Evolutionary conservation across 1,140 invertebrate genomes (phyloP).

Genomic region (Drosophila erecta): DNA sequence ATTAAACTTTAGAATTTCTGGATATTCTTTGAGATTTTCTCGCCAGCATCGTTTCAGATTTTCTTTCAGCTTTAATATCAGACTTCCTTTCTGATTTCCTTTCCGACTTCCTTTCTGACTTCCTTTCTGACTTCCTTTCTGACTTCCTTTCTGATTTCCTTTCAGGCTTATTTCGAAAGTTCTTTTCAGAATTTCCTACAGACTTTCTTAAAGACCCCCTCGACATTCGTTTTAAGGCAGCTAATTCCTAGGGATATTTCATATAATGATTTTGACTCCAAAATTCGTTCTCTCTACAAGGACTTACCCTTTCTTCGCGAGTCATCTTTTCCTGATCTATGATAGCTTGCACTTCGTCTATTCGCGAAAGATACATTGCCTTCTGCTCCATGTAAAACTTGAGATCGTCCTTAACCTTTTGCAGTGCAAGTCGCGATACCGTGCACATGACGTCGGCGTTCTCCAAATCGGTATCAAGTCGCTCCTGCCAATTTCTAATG

Average conservation of each 20-base stretch:
- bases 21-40: background rate
- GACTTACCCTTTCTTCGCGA: background rate
- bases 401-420: conserved; percentile 49
- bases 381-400: conserved; percentile 45
- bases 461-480: conserved; percentile 39
- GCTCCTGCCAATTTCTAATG: conserved; percentile 20
- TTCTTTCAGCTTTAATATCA: background rate
- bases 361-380: conserved; percentile 27
- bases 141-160: background rate
- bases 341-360: conserved; percentile 30
- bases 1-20: background rate
- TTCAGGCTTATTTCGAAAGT: too few relatives aligned
- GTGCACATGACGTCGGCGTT: conserved; percentile 28
- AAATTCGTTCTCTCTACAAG: too few relatives aligned
- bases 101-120: background rate
- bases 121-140: background rate
- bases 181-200: too few relatives aligned
- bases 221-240: too few relatives aligned
- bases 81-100: background rate
- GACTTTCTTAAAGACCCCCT: too few relatives aligned
- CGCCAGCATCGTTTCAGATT: background rate
- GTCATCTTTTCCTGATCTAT: conserved; percentile 11
- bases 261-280: too few relatives aligned
- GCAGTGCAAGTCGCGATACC: background rate
- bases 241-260: too few relatives aligned